Evolutionary conservation across 2,888 invertebrate species (phyloP), one percentile per base, ranked within the genome.

Genomic region (Epistrophe eligans): DNA sequence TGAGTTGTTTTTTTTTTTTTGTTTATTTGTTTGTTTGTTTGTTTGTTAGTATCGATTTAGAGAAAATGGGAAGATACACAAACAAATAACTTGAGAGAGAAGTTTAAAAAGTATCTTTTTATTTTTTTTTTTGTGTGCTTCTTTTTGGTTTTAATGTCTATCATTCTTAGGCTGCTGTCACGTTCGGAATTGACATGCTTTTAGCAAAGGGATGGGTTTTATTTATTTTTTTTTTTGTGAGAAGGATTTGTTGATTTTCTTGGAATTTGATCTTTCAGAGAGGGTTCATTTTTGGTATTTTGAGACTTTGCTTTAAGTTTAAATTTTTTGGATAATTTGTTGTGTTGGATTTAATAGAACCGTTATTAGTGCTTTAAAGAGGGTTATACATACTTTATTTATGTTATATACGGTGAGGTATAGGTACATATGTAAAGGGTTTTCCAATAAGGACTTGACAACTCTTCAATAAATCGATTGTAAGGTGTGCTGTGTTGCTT

Each of bases 141-240:
- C 4, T n/a, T 15, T 62, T 62, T 62, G 28, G 32, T 28, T 67
- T 50, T 50, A 50, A 67, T 67, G 67, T 67, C 67, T 67, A 67
- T 67, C 67, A 67, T 50, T 67, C 50, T 67, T 38, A 67, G 67
- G 35, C 67, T 67, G 28, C 50, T 67, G 67, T 67, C 67, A 67
- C 48, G 48, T 67, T 50, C 17, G 50, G 19, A 67, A 67, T 67
- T 67, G 67, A 67, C 67, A 67, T 50, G 50, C 48, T 67, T 67
- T 67, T 67, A 67, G 48, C 13, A 10, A 48, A 66, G 66, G 48
- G 32, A 50, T 19, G 67, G 48, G 32, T 28, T 45, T 28, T 66
- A 50, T 62, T 62, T 43, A 10, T 24, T 8, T 28, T 45, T 28
- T 66, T 67, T 62, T 62, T 62, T 15, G 62, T 7, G 15, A 55